A percentile compares a stretch with the other conserved stretches of the same genome.
These are phyloP conservation scores for Noctilio leporinus DNA, from an alignment of 2,113 vertebrate genomes.

Conservation along the genomic window DNA sequence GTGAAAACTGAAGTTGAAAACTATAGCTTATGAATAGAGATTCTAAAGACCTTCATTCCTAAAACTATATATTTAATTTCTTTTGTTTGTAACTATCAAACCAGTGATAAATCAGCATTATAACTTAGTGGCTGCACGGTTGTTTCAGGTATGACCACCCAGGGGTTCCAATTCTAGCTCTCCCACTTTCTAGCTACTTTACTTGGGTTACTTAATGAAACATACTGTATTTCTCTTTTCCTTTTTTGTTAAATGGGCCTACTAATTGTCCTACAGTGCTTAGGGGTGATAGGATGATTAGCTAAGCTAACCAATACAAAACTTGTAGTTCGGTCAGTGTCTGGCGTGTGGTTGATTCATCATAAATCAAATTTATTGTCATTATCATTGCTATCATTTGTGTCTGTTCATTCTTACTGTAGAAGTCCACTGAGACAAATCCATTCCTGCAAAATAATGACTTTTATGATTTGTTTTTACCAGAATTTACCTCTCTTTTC, in stretches of 20 bases:
- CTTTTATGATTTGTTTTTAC: neutral
- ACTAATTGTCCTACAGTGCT: neutral
- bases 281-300: neutral
- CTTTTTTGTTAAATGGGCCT: neutral
- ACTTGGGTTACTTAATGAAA: neutral
- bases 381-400: neutral
- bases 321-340: neutral
- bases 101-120: neutral
- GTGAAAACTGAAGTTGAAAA: neutral
- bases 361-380: neutral
- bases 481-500: neutral
- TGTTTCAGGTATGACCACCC: neutral
- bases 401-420: neutral
- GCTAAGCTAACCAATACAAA: neutral
- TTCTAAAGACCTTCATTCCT: neutral
- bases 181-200: neutral
- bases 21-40: neutral
- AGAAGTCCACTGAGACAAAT: neutral
- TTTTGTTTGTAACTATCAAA: neutral
- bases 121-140: neutral
- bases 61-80: neutral
- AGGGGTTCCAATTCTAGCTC: neutral
- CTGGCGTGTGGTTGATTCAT: neutral
- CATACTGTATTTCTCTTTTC: neutral
- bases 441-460: neutral